phyloP scores from a whole-genome alignment of 2,888 invertebrate genomes.

The Pilophorus perplexus region DNA sequence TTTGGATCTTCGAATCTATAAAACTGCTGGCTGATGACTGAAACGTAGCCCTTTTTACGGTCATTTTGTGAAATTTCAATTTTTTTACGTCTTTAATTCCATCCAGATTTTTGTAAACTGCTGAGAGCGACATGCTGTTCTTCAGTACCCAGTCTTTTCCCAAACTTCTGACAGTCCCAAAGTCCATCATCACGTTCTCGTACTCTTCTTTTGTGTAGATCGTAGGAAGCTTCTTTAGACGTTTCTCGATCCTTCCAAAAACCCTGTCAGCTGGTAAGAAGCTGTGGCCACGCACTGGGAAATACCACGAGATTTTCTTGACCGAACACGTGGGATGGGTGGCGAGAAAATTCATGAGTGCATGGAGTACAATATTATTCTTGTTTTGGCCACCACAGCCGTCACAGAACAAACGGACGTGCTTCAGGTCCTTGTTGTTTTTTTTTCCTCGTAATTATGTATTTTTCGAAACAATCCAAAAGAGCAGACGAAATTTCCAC shows the following conservation, averaged over 20 bases:
- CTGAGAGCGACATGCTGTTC: no score
- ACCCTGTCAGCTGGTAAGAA: constrained; percentile 10
- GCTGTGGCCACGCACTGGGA: constrained; percentile 20
- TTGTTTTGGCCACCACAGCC: constrained; percentile 25
- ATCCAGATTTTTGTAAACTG: no score
- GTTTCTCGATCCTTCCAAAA: constrained; percentile 5
- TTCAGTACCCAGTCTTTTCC: constrained; percentile 8
- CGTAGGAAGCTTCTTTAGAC: not conserved
- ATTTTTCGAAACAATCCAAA: no score
- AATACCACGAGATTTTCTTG: not conserved
- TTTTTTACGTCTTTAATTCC: no score
- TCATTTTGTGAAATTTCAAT: no score
- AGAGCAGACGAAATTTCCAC: not conserved
- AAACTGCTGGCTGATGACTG: no score
- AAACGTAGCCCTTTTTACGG: no score
- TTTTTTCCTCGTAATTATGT: no score
- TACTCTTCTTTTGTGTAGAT: constrained; percentile 1
- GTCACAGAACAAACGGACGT: constrained; percentile 13
- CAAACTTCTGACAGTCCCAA: constrained; percentile 3
- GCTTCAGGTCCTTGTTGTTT: no score
- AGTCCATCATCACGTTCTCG: not conserved
- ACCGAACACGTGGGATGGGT: not conserved
- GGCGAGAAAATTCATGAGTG: not conserved
- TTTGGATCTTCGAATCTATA: no score
- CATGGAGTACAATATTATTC: not conserved